Percentiles rank a stretch among this genome's conserved stretches.
phyloP scores from a whole-genome alignment of 2,888 invertebrate genomes.

The Onthophagus sagittarius region DNA sequence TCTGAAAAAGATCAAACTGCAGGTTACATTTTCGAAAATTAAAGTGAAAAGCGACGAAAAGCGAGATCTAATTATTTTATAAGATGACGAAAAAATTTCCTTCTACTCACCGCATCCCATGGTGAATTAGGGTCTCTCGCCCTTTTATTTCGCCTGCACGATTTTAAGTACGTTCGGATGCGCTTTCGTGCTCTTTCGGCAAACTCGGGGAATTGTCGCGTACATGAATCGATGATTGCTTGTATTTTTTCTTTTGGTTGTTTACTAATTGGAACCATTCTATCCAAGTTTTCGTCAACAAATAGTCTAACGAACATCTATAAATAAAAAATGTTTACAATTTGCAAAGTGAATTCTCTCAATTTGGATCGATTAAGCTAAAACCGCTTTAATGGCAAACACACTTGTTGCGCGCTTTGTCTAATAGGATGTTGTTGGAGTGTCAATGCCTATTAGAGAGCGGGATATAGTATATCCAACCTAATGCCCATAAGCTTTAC shows the following conservation, averaged over 20 bases:
- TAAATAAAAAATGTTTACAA: constrained; percentile 31
- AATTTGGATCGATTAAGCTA: neutral
- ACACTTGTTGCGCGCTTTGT: neutral
- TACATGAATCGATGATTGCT: constrained; percentile 95
- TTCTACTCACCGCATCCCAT: constrained; percentile 82
- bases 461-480: neutral
- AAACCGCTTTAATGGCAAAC: neutral
- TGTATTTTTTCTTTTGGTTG: constrained; percentile 98
- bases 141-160: constrained; percentile 90
- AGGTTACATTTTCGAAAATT: constrained; percentile 7
- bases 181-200: constrained; percentile 92
- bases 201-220: constrained; percentile 94
- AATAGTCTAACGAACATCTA: constrained; percentile 97
- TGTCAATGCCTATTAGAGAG: neutral
- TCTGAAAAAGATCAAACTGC: constrained; percentile 53
- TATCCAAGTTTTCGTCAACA: constrained; percentile 94
- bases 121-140: constrained; percentile 75
- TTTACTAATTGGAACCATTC: constrained; percentile 95
- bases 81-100: constrained; percentile 18
- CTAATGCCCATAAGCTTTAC: neutral
- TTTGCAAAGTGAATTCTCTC: neutral
- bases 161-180: constrained; percentile 92
- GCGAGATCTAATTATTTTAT: neutral
- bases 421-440: neutral
- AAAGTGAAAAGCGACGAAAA: neutral